Evolutionary conservation across 35 echinoderm and acorn worm species (phyloP).

Genomic region (Lytechinus variegatus): DNA sequence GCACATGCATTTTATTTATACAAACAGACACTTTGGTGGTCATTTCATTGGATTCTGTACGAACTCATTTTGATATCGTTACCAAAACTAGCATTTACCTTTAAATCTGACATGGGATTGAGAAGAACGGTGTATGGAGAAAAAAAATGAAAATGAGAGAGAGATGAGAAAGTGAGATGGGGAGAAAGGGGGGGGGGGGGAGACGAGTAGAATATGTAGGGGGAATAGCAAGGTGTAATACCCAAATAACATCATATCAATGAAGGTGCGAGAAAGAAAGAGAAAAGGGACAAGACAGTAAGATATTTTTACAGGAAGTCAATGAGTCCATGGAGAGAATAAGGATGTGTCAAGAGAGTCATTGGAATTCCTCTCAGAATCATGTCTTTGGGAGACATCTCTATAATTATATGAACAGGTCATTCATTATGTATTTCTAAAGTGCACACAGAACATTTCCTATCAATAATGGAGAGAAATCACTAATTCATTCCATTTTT

Average conservation of each 20-base stretch:
- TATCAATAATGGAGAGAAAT: neutral
- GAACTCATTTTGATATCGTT: too few relatives aligned
- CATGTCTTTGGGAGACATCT: neutral
- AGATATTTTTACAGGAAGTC: neutral
- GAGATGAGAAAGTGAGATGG: neutral
- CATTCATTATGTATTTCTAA: neutral
- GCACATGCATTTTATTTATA: too few relatives aligned
- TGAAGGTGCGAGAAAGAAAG: neutral
- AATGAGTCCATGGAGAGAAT: neutral
- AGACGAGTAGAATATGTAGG: neutral
- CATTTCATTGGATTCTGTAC: too few relatives aligned
- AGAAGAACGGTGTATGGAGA: neutral
- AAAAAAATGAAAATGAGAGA: neutral
- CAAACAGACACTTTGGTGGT: too few relatives aligned
- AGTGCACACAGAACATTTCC: neutral
- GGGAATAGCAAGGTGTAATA: neutral
- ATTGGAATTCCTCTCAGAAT: neutral
- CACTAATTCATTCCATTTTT: neutral
- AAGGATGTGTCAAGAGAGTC: neutral
- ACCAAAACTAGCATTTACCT: too few relatives aligned
- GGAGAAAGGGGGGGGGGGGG: neutral
- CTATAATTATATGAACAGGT: neutral
- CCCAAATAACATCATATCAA: neutral
- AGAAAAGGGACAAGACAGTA: neutral
- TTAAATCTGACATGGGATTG: neutral